These are phyloP conservation scores for Forbesichthys papilliferus DNA, from an alignment of 2,113 vertebrate species.

Conservation along the genomic window DNA sequence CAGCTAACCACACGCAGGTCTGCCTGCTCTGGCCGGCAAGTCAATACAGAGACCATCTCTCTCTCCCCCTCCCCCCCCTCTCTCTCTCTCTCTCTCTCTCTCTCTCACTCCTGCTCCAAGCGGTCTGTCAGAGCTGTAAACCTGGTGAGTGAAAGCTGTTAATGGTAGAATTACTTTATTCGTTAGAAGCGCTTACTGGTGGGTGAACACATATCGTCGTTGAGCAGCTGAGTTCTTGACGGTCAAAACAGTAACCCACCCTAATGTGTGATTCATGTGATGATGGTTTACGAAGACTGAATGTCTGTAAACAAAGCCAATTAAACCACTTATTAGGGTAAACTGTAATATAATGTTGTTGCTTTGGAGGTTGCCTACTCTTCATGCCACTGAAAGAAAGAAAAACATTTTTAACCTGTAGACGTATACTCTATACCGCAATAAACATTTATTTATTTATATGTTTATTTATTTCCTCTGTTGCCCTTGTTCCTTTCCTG, in stretches of 20 bases:
- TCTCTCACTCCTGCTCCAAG: background rate
- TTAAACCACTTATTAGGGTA: no score
- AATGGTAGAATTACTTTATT: slow-evolving; percentile 13
- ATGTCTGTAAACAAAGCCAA: no score
- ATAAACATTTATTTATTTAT: no score
- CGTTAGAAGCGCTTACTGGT: background rate
- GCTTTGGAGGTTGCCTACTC: slow-evolving; percentile 25
- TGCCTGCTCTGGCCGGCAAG: background rate
- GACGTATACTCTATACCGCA: no score
- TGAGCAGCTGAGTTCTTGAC: background rate
- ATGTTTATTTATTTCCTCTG: no score
- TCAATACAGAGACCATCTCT: background rate
- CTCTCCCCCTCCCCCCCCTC: slow-evolving; percentile 2
- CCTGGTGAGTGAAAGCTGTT: slow-evolving; percentile 22
- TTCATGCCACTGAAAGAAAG: background rate
- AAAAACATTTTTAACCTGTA: no score
- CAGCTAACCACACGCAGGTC: slow-evolving; percentile 18
- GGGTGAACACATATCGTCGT: background rate
- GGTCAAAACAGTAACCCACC: no score
- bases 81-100: slow-evolving; percentile 7
- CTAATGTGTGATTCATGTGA: no score
- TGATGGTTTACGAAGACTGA: no score
- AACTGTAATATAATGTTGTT: background rate
- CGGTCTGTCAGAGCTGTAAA: slow-evolving; percentile 19
- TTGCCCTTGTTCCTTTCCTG: no score